Percentiles rank a stretch among this genome's conserved stretches.
Conservation (phyloP, 2,888 invertebrate species). For the Lithosia quadra region DNA sequence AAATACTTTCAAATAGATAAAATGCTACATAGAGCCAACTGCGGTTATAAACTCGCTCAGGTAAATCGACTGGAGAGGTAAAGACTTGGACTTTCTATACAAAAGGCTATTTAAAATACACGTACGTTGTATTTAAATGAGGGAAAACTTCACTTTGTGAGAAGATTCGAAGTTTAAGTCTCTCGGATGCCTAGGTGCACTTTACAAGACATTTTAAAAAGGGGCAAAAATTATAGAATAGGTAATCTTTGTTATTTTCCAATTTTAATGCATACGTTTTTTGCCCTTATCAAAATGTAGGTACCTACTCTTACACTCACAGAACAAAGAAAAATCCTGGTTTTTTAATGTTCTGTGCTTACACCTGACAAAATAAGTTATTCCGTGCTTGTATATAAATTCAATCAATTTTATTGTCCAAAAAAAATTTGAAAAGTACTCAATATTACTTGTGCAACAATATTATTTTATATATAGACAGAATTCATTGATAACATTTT, state of each 20-base stretch:
- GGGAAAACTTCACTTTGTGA: background rate
- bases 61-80: background rate
- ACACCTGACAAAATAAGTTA: background rate
- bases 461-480: too few species aligned
- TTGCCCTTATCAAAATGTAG: background rate
- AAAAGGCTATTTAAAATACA: constrained; percentile 3
- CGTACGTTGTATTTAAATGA: constrained; percentile 1
- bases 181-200: background rate
- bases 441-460: too few species aligned
- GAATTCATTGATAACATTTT: too few species aligned
- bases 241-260: background rate
- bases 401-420: too few species aligned
- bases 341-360: too few species aligned
- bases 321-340: too few species aligned
- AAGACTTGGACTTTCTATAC: background rate
- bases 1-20: constrained; percentile 49
- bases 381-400: background rate
- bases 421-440: too few species aligned
- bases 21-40: constrained; percentile 30
- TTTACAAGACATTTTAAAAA: background rate
- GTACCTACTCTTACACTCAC: too few species aligned
- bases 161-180: background rate
- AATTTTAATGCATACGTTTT: background rate
- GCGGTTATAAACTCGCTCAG: constrained; percentile 24
- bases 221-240: background rate